Evolutionary conservation across 2,113 vertebrate genomes (phyloP).

Genomic region (Hyla sarda): DNA sequence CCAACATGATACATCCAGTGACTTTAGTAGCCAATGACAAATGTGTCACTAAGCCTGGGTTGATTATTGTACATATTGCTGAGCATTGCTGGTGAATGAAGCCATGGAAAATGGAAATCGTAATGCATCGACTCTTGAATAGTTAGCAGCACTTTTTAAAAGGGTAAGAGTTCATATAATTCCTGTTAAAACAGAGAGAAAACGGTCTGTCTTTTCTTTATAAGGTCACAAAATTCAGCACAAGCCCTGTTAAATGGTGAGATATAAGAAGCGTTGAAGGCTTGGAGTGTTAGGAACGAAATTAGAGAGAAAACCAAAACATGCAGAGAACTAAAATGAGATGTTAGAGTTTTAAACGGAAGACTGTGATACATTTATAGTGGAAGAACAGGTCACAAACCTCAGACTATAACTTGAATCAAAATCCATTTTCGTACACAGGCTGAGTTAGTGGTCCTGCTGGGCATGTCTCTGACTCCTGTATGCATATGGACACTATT

Average conservation of each 20-base stretch:
- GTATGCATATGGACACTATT: slow-evolving; percentile 19
- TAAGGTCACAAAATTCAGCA: slow-evolving; percentile 16
- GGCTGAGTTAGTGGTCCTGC: slow-evolving; percentile 14
- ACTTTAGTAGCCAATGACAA: slow-evolving; percentile 10
- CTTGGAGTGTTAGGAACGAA: slow-evolving; percentile 1
- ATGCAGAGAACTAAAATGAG: slow-evolving; percentile 6
- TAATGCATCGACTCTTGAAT: not conserved
- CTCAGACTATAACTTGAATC: not conserved
- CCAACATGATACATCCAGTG: slow-evolving; percentile 18
- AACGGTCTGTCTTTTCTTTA: slow-evolving; percentile 2
- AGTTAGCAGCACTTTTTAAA: not conserved
- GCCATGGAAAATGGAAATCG: slow-evolving; percentile 15
- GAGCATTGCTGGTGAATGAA: not conserved
- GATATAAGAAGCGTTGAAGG: not conserved
- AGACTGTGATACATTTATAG: not conserved
- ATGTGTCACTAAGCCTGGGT: slow-evolving; percentile 3
- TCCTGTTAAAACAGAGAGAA: not conserved
- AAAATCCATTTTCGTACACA: slow-evolving; percentile 12
- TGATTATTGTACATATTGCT: slow-evolving; percentile 8
- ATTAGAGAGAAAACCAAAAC: slow-evolving; percentile 5
- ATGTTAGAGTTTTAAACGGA: slow-evolving; percentile 5
- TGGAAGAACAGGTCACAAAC: slow-evolving; percentile 12
- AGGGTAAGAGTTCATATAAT: slow-evolving; percentile 18
- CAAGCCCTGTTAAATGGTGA: slow-evolving; percentile 12
- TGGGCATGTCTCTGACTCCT: slow-evolving; percentile 18